Evolutionary conservation across 1,140 invertebrate species (phyloP).

Genomic region (Hycleus phaleratus): DNA sequence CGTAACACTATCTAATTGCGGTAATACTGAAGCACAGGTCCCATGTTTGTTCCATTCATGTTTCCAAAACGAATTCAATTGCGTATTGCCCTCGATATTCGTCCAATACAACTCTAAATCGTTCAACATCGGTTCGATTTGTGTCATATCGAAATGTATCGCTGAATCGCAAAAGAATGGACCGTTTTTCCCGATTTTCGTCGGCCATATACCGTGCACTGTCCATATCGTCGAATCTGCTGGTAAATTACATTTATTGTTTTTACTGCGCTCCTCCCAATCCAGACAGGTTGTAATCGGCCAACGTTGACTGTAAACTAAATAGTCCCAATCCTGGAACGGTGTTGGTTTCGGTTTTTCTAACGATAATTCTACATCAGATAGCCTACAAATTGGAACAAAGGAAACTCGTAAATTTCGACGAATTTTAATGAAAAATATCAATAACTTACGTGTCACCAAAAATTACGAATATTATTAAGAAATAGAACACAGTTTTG

Average conservation of each 20-base stretch:
- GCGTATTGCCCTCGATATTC: conserved; percentile 57
- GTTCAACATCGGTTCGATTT: conserved; percentile 51
- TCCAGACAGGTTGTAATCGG: conserved; percentile 64
- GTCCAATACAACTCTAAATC: conserved; percentile 62
- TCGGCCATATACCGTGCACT: conserved; percentile 79
- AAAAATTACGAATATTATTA: no score
- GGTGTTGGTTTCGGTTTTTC: conserved; percentile 18
- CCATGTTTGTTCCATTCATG: conserved; percentile 84
- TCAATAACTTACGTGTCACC: no score
- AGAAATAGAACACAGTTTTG: no score
- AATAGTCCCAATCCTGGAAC: conserved; percentile 55
- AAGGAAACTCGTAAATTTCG: no score
- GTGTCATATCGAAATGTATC: conserved; percentile 53
- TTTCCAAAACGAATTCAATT: conserved; percentile 59
- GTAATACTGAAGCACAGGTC: conserved; percentile 60
- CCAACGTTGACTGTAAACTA: conserved; percentile 78
- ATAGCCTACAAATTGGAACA: neutral
- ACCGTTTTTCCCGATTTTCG: conserved; percentile 53
- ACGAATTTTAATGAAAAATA: no score
- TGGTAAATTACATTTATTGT: conserved; percentile 57
- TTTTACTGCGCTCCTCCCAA: conserved; percentile 54
- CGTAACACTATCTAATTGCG: conserved; percentile 53
- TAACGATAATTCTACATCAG: neutral
- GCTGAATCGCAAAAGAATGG: conserved; percentile 62
- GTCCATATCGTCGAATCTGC: conserved; percentile 56